A percentile compares a stretch with the other conserved stretches of the same genome.
Conservation (phyloP, 2,113 vertebrate genomes). For the Grantiella picta region DNA sequence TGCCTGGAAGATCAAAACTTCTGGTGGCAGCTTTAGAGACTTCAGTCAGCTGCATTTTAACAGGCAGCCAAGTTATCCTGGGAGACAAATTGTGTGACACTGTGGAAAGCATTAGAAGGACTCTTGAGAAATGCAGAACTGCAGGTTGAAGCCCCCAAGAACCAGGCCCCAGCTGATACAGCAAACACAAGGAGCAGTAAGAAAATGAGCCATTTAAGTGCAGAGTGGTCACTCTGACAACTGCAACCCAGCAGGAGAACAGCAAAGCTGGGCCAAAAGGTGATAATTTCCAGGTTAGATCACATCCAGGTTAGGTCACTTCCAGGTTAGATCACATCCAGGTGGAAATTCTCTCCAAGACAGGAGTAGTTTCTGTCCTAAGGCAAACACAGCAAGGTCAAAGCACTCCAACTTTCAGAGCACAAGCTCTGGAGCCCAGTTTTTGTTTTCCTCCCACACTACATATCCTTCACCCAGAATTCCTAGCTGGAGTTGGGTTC, state of each 20-base stretch:
- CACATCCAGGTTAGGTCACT: neutral
- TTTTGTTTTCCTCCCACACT: neutral
- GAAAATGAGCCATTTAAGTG: neutral
- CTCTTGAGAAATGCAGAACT: neutral
- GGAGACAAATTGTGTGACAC: neutral
- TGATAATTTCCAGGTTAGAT: neutral
- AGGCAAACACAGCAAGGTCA: neutral
- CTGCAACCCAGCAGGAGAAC: neutral
- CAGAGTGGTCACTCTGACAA: neutral
- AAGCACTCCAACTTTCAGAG: neutral
- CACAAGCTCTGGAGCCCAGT: neutral
- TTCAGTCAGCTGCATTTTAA: neutral
- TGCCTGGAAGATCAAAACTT: conserved; percentile 38
- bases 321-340: neutral
- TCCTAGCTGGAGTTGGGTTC: neutral
- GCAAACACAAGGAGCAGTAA: neutral
- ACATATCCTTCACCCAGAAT: neutral
- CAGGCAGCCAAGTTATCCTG: neutral
- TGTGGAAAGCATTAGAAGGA: neutral
- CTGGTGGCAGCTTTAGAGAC: neutral
- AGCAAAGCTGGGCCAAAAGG: neutral
- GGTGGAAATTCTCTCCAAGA: neutral
- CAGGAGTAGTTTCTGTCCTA: neutral
- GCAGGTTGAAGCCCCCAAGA: neutral
- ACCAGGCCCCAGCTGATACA: neutral